Base-by-base conservation (phyloP, 1,140 invertebrate genomes). In the Oedothorax gibbosus region DNA sequence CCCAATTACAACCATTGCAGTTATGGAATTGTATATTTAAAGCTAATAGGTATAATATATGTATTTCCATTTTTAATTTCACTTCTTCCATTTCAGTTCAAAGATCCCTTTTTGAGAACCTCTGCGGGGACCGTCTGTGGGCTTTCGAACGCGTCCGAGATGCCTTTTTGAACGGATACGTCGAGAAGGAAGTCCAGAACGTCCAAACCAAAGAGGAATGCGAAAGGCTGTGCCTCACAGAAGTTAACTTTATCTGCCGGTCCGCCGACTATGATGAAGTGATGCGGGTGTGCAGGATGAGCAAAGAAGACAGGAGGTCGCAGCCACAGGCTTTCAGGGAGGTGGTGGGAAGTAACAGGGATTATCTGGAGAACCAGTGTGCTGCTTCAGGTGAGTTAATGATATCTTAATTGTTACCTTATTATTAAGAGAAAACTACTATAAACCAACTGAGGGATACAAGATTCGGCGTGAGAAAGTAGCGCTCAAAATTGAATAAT, bases 361-460 rank as follows among this genome's bases (percentile, higher is more conserved):
- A 92, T 85, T 92, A 92, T 81, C 87, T 92, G 18, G 92, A 92
- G 87, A 92, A 92, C 86, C 91, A 92, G 87, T 92, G 92, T 86
- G 90, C 87, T 7, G 81, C 87, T n/a, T 77, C 88, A 62, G 88
- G 88, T 88, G 80, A 81, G 86, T 69, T 7, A 6, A 35, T 35
- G 5, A 1, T 5, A 5, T 35, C 35, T 35, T 35, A 35, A 35
- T 35, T 35, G 35, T 35, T 35, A 5, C 35, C 35, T 35, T 35
- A 35, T 35, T 35, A 35, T 35, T 35, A 35, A 35, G 35, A 5
- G 35, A 35, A 35, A 35, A 35, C 35, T 35, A 35, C 35, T 35
- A 35, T 35, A 35, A 35, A 35, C 35, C 35, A 1, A 2, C 2
- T 2, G 35, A 35, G 35, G 35, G 35, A 35, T 35, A 35, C 1